phyloP scores from a whole-genome alignment of 2,113 vertebrate species.

The Bos javanicus region DNA sequence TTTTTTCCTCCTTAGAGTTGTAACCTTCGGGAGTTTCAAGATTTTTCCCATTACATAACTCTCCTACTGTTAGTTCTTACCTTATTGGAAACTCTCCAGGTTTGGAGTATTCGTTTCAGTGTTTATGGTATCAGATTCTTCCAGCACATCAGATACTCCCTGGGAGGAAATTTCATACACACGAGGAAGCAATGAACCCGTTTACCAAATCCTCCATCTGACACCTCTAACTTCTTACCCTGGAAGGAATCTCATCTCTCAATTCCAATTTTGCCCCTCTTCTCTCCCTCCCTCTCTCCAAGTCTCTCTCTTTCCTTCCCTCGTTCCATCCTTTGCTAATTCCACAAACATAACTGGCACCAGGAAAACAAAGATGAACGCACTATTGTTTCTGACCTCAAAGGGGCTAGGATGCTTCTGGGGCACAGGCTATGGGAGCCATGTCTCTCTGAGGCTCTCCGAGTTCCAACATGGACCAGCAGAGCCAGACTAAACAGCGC shows the following conservation, averaged over 20 bases:
- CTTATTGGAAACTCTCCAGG: neutral
- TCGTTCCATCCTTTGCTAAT: neutral
- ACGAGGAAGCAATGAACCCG: neutral
- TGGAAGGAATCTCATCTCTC: neutral
- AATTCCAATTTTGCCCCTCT: neutral
- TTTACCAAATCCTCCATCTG: neutral
- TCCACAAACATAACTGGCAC: neutral
- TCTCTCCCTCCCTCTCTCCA: neutral
- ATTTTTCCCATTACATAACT: neutral
- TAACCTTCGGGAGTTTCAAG: neutral
- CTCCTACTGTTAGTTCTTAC: neutral
- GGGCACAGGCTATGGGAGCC: accelerated
- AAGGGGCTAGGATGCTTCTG: neutral
- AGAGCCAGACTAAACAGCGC: neutral
- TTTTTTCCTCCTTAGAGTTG: neutral
- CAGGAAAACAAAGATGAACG: neutral
- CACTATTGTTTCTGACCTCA: neutral
- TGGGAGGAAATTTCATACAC: neutral
- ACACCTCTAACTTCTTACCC: neutral
- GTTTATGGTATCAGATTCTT: neutral
- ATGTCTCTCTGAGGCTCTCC: neutral
- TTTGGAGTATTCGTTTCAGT: neutral
- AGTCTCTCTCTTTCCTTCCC: neutral
- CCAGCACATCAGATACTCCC: neutral
- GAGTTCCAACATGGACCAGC: neutral